phyloP scores from a whole-genome alignment of 2,113 vertebrate genomes.

The Bucco capensis region DNA sequence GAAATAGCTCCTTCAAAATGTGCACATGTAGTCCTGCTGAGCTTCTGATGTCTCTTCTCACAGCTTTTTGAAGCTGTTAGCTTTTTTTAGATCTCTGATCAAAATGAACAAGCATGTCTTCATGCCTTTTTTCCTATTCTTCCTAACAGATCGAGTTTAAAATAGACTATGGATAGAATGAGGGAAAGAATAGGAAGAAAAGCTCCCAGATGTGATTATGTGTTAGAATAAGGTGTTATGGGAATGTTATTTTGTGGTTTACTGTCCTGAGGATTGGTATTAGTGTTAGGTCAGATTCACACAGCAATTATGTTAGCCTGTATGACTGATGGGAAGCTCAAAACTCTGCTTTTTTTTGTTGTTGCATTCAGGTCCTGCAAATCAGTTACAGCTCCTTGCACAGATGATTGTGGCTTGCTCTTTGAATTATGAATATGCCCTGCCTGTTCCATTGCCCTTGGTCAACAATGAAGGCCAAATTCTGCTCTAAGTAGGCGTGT shows the following conservation, averaged over 20 bases:
- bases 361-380: not conserved
- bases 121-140: not conserved
- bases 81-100: not conserved
- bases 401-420: not conserved
- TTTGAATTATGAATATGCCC: not conserved
- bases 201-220: not conserved
- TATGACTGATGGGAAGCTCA: not conserved
- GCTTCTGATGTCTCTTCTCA: not conserved
- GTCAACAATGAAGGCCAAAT: not conserved
- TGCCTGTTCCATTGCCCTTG: not conserved
- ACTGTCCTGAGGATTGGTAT: not conserved
- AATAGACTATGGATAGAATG: not conserved
- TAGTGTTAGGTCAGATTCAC: not conserved
- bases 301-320: not conserved
- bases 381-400: not conserved
- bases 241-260: not conserved
- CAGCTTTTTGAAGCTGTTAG: not conserved
- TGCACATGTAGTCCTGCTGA: not conserved
- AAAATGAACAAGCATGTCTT: slow-evolving; percentile 3
- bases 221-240: not conserved
- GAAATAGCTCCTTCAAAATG: not conserved
- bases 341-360: not conserved
- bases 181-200: not conserved
- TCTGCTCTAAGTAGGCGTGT: not conserved
- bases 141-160: not conserved